Evolutionary conservation across 2,113 vertebrate genomes (phyloP).

Genomic region (Mastomys natalensis): DNA sequence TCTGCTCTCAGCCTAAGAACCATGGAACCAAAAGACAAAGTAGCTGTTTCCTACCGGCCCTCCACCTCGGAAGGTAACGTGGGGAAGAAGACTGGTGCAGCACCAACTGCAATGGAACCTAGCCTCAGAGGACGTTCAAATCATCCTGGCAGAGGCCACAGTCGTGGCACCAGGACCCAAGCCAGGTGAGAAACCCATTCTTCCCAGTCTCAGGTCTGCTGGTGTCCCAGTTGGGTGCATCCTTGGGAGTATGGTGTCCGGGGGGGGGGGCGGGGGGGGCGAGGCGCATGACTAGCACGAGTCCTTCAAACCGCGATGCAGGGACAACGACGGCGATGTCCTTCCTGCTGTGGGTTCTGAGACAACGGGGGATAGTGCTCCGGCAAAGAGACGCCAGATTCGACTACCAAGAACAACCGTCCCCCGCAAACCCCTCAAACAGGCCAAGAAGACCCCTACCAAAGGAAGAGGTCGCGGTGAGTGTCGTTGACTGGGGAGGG

Average conservation of each 20-base stretch:
- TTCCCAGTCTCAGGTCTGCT: not conserved
- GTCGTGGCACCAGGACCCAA: not conserved
- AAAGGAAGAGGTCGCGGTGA: not conserved
- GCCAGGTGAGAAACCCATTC: not conserved
- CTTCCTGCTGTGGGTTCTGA: not conserved
- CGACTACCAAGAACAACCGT: not conserved
- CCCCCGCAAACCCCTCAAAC: not conserved
- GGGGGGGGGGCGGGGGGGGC: not conserved
- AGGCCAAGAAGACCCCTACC: not conserved
- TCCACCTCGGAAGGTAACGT: not conserved
- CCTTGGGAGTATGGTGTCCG: not conserved
- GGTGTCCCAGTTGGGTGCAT: not conserved
- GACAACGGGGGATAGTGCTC: not conserved
- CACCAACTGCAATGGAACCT: not conserved
- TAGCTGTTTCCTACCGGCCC: not conserved
- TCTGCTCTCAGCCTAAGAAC: not conserved
- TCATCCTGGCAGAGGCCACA: too few relatives aligned
- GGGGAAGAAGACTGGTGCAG: not conserved
- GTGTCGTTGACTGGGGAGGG: not conserved
- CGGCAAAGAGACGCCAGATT: not conserved
- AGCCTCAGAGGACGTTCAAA: not conserved
- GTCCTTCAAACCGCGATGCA: too few relatives aligned
- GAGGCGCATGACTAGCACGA: not conserved
- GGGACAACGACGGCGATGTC: not conserved
- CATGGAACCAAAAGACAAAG: slow-evolving; percentile 42